A percentile compares a stretch with the other conserved stretches of the same genome.
Evolutionary conservation across 2,113 vertebrate species (phyloP).

Genomic region (Atractosteus spatula): DNA sequence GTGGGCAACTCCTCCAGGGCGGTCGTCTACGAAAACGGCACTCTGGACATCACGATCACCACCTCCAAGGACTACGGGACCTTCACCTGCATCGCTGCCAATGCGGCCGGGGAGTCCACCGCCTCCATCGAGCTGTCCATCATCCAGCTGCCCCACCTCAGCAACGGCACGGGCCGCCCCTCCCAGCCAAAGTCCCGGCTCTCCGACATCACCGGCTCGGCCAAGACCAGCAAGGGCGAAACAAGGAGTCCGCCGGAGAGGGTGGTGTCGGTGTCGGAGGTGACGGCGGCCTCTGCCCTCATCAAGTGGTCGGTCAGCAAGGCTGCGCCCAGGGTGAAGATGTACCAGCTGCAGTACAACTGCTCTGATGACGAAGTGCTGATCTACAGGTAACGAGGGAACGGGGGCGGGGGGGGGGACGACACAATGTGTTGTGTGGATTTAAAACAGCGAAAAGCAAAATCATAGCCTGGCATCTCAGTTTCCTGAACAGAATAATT

Average conservation of each 20-base stretch:
- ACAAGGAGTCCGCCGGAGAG: slow-evolving; percentile 79
- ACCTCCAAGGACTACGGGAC: slow-evolving; percentile 91
- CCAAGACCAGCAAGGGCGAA: slow-evolving; percentile 82
- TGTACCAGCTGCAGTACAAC: slow-evolving; percentile 98
- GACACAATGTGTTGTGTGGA: neutral
- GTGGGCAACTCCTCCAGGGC: slow-evolving; percentile 89
- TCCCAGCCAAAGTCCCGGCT: slow-evolving; percentile 85
- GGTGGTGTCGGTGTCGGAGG: slow-evolving; percentile 85
- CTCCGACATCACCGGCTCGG: slow-evolving; percentile 93
- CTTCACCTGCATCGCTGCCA: slow-evolving; percentile 95
- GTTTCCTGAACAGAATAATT: too few relatives aligned
- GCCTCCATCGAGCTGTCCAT: slow-evolving; percentile 89
- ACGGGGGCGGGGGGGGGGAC: neutral
- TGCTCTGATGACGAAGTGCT: slow-evolving; percentile 95
- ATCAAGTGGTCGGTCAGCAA: slow-evolving; percentile 93
- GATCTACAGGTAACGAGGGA: slow-evolving; percentile 85
- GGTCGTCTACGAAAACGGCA: slow-evolving; percentile 87
- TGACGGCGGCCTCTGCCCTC: slow-evolving; percentile 86
- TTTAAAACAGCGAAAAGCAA: neutral
- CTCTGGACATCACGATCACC: slow-evolving; percentile 88
- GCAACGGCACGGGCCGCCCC: slow-evolving; percentile 79
- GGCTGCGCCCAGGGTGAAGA: slow-evolving; percentile 89
- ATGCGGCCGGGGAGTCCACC: slow-evolving; percentile 90
- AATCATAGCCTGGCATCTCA: too few relatives aligned
- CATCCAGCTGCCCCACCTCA: slow-evolving; percentile 90